Evolutionary conservation across 2,113 vertebrate species (phyloP).

Genomic region (Uria aalge): DNA sequence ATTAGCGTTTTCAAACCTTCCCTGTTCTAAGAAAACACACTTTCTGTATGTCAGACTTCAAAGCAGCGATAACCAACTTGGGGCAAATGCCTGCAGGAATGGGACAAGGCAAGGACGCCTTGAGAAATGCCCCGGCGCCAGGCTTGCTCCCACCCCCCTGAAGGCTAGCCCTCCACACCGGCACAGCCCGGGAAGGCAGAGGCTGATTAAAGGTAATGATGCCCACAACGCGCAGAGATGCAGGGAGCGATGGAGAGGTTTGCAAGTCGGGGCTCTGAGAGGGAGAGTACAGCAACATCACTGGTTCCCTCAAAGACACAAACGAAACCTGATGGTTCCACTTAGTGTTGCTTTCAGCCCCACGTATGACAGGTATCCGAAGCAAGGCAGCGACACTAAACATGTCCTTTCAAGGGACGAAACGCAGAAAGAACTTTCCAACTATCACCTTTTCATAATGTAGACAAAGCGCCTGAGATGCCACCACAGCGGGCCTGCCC

Average conservation of each 20-base stretch:
- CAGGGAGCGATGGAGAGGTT: background rate
- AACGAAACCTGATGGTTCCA: background rate
- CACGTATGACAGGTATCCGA: background rate
- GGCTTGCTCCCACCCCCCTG: background rate
- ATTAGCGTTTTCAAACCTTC: conserved; percentile 7
- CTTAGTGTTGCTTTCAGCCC: background rate
- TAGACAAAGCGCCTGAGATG: background rate
- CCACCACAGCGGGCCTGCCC: background rate
- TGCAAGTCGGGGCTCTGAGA: background rate
- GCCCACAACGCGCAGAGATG: background rate
- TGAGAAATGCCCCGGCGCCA: background rate
- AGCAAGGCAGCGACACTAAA: background rate
- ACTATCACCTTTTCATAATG: background rate
- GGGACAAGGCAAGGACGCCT: background rate
- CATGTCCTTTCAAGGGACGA: background rate
- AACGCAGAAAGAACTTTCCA: background rate
- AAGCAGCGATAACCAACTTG: background rate
- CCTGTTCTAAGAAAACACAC: background rate
- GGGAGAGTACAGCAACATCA: background rate
- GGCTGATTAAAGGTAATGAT: background rate
- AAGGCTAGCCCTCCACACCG: background rate
- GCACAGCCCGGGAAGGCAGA: background rate
- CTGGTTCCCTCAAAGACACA: background rate
- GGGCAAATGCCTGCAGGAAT: background rate
- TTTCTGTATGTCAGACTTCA: background rate